Conservation (phyloP, 2,113 vertebrate genomes). For the Oenanthe melanoleuca region DNA sequence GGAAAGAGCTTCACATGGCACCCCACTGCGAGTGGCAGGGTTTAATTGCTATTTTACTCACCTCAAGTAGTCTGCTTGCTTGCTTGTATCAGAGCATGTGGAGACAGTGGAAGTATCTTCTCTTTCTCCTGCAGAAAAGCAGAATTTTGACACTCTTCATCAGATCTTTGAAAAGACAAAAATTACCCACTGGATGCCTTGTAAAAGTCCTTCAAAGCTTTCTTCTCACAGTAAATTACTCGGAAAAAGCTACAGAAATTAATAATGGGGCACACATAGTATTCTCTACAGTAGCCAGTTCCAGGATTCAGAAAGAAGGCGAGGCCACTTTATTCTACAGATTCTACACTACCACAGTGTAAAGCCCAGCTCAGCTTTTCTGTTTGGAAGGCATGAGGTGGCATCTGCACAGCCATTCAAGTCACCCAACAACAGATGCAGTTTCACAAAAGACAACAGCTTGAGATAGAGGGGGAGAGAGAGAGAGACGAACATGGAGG, state of each 20-base stretch:
- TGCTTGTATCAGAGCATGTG: conserved; percentile 74
- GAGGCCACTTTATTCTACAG: not conserved
- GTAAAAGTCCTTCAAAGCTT: not conserved
- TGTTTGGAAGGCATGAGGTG: no score
- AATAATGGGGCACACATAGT: conserved; percentile 8
- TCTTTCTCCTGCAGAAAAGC: conserved; percentile 74
- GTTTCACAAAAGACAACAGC: conserved; percentile 22
- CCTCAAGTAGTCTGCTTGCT: conserved; percentile 84
- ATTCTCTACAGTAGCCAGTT: not conserved
- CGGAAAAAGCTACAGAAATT: conserved; percentile 7
- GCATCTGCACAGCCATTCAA: not conserved
- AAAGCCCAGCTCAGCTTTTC: not conserved
- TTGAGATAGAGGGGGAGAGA: not conserved
- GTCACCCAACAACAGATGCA: not conserved
- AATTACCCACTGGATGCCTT: conserved; percentile 23
- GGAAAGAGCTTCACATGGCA: no score
- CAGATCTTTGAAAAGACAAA: conserved; percentile 12
- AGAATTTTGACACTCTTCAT: not conserved
- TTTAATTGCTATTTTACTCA: conserved; percentile 71
- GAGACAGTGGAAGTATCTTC: conserved; percentile 66
- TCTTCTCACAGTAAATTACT: conserved; percentile 11
- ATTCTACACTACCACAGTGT: not conserved
- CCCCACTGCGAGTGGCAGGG: not conserved
- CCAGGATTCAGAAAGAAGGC: not conserved
- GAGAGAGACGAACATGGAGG: not conserved